Conservation (phyloP, 2,888 invertebrate species). For the Nephrotoma flavescens region DNA sequence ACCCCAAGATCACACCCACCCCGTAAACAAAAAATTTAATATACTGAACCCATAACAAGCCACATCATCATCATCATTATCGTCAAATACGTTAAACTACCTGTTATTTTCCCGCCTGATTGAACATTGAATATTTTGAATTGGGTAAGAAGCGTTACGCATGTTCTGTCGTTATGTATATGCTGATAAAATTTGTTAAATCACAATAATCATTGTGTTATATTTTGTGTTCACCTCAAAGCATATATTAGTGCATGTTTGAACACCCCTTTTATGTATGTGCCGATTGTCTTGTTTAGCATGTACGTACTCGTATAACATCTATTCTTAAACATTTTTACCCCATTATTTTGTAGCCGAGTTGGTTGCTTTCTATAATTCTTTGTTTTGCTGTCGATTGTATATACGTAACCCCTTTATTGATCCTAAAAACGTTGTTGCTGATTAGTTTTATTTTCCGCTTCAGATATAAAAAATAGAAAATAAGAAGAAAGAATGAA, state of each 20-base stretch:
- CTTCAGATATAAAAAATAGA: neutral
- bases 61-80: neutral
- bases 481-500: neutral
- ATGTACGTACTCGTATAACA: neutral
- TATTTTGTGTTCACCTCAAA: neutral
- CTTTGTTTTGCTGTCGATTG: neutral
- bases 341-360: neutral
- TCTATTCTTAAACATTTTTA: neutral
- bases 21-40: neutral
- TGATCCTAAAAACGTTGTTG: neutral
- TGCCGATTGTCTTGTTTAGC: neutral
- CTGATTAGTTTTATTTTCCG: neutral
- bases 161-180: neutral
- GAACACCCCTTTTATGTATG: slow-evolving; percentile 2
- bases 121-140: slow-evolving; percentile 4
- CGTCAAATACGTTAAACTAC: neutral
- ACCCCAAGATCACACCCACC: neutral
- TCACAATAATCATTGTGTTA: neutral
- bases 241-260: neutral
- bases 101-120: slow-evolving; percentile 10
- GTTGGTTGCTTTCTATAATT: neutral
- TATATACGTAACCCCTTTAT: neutral
- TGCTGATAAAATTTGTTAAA: neutral
- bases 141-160: neutral
- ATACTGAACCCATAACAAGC: neutral